Evolutionary conservation across 2,113 vertebrate genomes (phyloP).

Genomic region (Otis tarda): DNA sequence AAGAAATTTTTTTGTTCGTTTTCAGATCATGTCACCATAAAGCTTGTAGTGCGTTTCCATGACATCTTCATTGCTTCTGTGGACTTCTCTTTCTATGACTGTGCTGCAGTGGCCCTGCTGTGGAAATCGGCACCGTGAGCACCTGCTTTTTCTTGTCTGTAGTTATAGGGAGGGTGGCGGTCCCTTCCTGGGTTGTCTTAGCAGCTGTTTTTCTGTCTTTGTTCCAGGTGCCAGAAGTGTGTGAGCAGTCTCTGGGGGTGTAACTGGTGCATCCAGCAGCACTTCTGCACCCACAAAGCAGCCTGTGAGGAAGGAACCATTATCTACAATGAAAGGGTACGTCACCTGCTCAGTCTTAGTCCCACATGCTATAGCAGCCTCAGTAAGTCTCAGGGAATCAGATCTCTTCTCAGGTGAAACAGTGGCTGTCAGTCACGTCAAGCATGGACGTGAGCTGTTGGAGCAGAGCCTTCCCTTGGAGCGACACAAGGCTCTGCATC

Average conservation of each 20-base stretch:
- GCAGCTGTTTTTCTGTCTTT: not conserved
- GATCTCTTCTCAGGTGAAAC: not conserved
- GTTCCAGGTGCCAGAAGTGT: slow-evolving; percentile 88
- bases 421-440: not conserved
- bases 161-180: not conserved
- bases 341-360: slow-evolving; percentile 9
- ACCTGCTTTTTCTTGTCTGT: slow-evolving; percentile 36
- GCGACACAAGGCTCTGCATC: accelerated
- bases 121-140: slow-evolving; percentile 90
- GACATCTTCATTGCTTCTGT: slow-evolving; percentile 79
- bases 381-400: not conserved
- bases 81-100: slow-evolving; percentile 92
- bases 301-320: slow-evolving; percentile 86
- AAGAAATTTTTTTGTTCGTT: slow-evolving; percentile 18
- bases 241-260: slow-evolving; percentile 93
- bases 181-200: not conserved
- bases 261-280: slow-evolving; percentile 95
- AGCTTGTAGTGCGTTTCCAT: slow-evolving; percentile 85
- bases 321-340: slow-evolving; percentile 90
- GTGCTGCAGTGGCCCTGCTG: slow-evolving; percentile 84
- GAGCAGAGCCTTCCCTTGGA: not conserved
- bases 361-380: not conserved
- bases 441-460: not conserved
- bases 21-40: slow-evolving; percentile 87
- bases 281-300: slow-evolving; percentile 90